Evolutionary conservation across 2,113 vertebrate species (phyloP), one percentile per base, ranked within the genome.

Genomic region (Phyllostomus hastatus): DNA sequence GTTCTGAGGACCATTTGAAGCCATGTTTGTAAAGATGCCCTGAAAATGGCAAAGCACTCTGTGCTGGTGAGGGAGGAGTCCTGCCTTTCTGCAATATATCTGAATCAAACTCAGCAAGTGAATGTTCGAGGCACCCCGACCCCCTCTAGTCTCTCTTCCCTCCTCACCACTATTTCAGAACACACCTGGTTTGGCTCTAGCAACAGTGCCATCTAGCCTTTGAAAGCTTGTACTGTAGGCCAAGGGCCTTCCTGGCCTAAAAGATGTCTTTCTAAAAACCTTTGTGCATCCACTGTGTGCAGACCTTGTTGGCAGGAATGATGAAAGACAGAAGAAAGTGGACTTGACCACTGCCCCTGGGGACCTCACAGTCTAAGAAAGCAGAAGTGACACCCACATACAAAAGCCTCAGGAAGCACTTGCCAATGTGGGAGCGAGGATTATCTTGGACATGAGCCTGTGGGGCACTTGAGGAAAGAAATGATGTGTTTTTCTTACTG

Each of bases 181-280:
- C 1, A 0, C 31, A 92, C 86, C 96, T 92, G 69, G 38, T 24
- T 88, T 96, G 97, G 93, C 87, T 87, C 97, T 97, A 76, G 88
- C 98, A 98, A 98, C 90, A 98, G 97, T 97, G 98, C 97, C 98
- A 98, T 97, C 98, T 98, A 98, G 98, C 97, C 52, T 97, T 75
- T 84, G 46, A 94, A 98, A 95, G 88, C 35, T 54, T 97, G 97
- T 97, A 97, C 96, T 98, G 97, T 98, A 94, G 86, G 83, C 12
- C 4, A 24, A 48, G 35, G 12, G 41, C 6, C 12, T 61, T 54
- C 50, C 17, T 35, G 43, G 73, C 24, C 28, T 90, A 59, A 57
- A 50, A 89, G 38, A 2, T 4, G 46, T 75, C 43, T 73, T 91
- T 28, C 46, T 41, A 38, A 50, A 91, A 66, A 26, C 50, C 10